These are phyloP conservation scores for Trematomus bernacchii DNA, from an alignment of 2,797 vertebrate genomes.

Conservation along the genomic window DNA sequence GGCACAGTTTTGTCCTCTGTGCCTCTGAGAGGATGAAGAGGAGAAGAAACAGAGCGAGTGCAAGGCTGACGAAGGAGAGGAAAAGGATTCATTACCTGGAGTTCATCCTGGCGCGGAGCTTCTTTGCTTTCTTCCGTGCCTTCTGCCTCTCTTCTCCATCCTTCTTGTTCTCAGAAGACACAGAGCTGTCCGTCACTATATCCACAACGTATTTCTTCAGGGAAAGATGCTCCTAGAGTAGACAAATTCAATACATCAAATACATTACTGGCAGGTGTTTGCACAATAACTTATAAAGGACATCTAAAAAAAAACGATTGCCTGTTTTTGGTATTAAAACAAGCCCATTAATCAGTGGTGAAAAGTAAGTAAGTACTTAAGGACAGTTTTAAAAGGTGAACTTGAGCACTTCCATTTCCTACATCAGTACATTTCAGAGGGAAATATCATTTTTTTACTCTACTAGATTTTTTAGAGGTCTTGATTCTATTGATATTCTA, in stretches of 20 bases:
- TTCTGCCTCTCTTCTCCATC: slow-evolving; percentile 95
- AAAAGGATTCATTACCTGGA: slow-evolving; percentile 87
- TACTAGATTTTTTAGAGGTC: neutral
- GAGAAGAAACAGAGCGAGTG: slow-evolving; percentile 26
- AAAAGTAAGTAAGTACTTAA: neutral
- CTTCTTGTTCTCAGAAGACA: slow-evolving; percentile 88
- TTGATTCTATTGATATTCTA: too few species aligned
- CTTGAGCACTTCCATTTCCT: neutral
- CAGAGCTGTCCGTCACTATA: slow-evolving; percentile 90
- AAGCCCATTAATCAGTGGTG: slow-evolving; percentile 1
- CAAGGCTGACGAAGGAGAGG: neutral
- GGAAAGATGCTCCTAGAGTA: slow-evolving; percentile 94
- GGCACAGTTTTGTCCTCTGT: slow-evolving; percentile 60
- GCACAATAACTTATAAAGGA: neutral
- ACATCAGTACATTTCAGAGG: neutral
- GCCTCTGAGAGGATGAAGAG: slow-evolving; percentile 39
- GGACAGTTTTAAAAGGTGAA: neutral
- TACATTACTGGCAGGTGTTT: neutral
- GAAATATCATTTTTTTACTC: neutral
- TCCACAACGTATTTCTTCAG: slow-evolving; percentile 98
- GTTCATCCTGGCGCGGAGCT: slow-evolving; percentile 96
- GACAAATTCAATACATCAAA: slow-evolving; percentile 49
- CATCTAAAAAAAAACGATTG: neutral
- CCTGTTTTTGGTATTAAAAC: neutral
- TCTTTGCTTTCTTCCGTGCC: slow-evolving; percentile 95